phyloP scores from a whole-genome alignment of 2,797 vertebrate genomes.

The Percopsis omiscomaycus region DNA sequence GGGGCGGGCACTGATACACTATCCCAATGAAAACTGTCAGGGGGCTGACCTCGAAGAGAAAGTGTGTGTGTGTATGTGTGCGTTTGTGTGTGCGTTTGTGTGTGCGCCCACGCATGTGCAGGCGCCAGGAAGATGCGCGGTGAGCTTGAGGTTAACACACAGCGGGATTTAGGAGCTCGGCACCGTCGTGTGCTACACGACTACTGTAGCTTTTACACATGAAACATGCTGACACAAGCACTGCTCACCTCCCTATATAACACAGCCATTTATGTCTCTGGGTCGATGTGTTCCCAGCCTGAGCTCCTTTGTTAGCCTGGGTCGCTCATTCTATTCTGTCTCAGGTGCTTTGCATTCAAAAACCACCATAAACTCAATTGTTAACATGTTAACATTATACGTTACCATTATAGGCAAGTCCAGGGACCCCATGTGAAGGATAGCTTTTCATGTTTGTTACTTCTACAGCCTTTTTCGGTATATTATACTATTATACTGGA shows the following conservation, averaged over 20 bases:
- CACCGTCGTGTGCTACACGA: constrained; percentile 12
- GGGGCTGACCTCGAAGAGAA: constrained; percentile 25
- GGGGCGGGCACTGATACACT: constrained; percentile 31
- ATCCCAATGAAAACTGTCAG: constrained; percentile 25
- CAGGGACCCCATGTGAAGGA: no score
- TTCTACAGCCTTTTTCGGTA: no score
- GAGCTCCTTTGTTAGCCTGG: constrained; percentile 27
- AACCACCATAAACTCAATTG: no score
- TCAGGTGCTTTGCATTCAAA: no score
- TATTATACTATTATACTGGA: no score
- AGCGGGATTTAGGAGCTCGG: constrained; percentile 39
- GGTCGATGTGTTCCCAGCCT: constrained; percentile 33
- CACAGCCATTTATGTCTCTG: constrained; percentile 25
- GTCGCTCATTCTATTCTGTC: constrained; percentile 6
- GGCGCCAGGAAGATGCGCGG: constrained; percentile 28
- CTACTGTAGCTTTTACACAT: constrained; percentile 26
- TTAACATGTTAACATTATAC: no score
- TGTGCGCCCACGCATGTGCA: constrained; percentile 23
- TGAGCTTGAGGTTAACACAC: constrained; percentile 46
- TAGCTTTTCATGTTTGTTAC: no score
- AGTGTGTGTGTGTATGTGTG: constrained; percentile 10
- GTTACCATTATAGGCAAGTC: no score
- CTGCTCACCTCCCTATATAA: constrained; percentile 19
- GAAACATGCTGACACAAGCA: constrained; percentile 38
- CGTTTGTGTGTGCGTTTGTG: constrained; percentile 5